Conservation (phyloP, 1,140 invertebrate species). For the Venturia canescens region DNA sequence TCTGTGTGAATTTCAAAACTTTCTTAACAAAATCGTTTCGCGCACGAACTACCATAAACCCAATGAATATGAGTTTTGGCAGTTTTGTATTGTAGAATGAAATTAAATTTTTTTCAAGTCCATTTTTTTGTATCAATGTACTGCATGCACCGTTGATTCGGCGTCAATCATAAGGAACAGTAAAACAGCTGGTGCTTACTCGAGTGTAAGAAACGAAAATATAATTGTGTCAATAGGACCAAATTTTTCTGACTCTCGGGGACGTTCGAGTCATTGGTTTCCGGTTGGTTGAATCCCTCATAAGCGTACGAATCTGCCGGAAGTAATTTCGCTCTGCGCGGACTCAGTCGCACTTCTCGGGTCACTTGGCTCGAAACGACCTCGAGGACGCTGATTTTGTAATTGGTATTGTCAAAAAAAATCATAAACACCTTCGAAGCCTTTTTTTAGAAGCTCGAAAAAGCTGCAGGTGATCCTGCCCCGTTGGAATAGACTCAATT, state of each 20-base stretch:
- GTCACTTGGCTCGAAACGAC: conserved; percentile 17
- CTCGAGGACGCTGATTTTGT: conserved; percentile 29
- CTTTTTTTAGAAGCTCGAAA: background rate
- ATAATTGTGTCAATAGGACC: conserved; percentile 36
- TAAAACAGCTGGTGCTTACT: conserved; percentile 41
- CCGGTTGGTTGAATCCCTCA: conserved; percentile 31
- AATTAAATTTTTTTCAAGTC: background rate
- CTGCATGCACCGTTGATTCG: background rate
- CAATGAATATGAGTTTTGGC: too few relatives aligned
- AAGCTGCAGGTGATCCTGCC: background rate
- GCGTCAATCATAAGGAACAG: conserved; percentile 18
- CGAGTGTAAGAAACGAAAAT: conserved; percentile 37
- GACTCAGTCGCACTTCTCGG: conserved; percentile 38
- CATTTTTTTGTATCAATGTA: background rate
- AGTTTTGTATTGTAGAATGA: too few relatives aligned
- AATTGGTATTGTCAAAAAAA: background rate
- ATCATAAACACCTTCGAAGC: background rate
- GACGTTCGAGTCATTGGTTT: conserved; percentile 46
- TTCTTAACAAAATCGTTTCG: too few relatives aligned
- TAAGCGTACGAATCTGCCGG: conserved; percentile 41
- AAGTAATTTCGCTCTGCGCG: conserved; percentile 33
- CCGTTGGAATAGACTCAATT: background rate
- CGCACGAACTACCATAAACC: too few relatives aligned
- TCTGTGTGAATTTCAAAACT: too few relatives aligned
- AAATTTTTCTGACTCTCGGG: background rate